Percentiles rank a stretch among this genome's conserved stretches.
phyloP scores from a whole-genome alignment of 2,113 vertebrate species.

The Psilopogon haemacephalus region DNA sequence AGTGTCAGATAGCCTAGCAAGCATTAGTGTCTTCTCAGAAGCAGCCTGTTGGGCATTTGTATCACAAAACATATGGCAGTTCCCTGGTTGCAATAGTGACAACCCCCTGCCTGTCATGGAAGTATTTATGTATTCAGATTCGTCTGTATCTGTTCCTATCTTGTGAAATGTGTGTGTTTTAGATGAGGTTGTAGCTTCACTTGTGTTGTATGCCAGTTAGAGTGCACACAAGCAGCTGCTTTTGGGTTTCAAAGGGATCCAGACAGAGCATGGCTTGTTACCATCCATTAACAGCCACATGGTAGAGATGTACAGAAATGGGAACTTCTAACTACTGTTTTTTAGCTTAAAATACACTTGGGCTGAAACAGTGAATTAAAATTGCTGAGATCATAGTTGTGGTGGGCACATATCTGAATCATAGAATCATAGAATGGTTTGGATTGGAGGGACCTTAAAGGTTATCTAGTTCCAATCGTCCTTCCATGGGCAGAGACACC shows the following conservation, averaged over 20 bases:
- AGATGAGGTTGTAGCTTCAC: not conserved
- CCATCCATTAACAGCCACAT: rapidly evolving
- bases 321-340: not conserved
- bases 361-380: not conserved
- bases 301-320: not conserved
- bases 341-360: not conserved
- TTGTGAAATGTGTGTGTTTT: not conserved
- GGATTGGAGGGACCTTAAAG: too few relatives aligned
- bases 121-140: not conserved
- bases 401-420: not conserved
- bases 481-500: too few relatives aligned
- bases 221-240: not conserved
- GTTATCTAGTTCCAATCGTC: too few relatives aligned
- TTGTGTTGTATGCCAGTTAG: not conserved
- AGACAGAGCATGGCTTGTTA: not conserved
- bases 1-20: not conserved
- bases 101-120: not conserved
- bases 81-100: not conserved
- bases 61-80: not conserved
- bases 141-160: not conserved
- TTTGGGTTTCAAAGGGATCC: not conserved
- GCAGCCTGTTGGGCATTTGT: not conserved
- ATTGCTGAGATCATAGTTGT: not conserved
- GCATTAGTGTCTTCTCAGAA: rapidly evolving
- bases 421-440: too few relatives aligned